Percentiles rank a stretch among this genome's conserved stretches.
These are phyloP conservation scores for Leptopterna dolabrata DNA, from an alignment of 2,888 invertebrate genomes.

Conservation along the genomic window DNA sequence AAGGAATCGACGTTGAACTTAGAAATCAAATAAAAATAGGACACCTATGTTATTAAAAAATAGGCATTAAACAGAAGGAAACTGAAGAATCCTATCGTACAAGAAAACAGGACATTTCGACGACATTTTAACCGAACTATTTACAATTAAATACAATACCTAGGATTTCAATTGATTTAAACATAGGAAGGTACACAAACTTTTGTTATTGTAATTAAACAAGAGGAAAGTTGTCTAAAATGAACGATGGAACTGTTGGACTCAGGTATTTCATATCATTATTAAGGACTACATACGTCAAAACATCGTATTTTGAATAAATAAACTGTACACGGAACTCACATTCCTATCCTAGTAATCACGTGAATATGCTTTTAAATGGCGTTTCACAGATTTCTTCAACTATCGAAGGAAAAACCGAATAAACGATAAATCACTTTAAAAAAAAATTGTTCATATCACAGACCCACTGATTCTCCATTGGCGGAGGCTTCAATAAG, in stretches of 20 bases:
- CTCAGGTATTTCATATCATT: conserved; percentile 36
- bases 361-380: conserved; percentile 23
- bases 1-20: background rate
- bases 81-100: background rate
- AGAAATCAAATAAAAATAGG: background rate
- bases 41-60: background rate
- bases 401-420: conserved; percentile 37
- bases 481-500: conserved; percentile 55
- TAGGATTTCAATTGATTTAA: background rate
- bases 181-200: conserved; percentile 19
- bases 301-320: conserved; percentile 32
- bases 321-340: conserved; percentile 48
- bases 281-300: conserved; percentile 19
- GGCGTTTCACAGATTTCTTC: conserved; percentile 16
- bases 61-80: background rate
- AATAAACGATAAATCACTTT: conserved; percentile 57
- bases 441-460: conserved; percentile 55
- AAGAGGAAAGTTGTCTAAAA: background rate
- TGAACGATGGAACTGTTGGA: conserved; percentile 41
- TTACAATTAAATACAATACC: conserved; percentile 19
- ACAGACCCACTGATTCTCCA: conserved; percentile 60
- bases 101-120: background rate
- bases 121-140: conserved; percentile 1
- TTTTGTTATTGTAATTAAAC: background rate
- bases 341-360: conserved; percentile 40